Evolutionary conservation across 2,797 vertebrate species (phyloP).

Genomic region (Scolopax rusticola): DNA sequence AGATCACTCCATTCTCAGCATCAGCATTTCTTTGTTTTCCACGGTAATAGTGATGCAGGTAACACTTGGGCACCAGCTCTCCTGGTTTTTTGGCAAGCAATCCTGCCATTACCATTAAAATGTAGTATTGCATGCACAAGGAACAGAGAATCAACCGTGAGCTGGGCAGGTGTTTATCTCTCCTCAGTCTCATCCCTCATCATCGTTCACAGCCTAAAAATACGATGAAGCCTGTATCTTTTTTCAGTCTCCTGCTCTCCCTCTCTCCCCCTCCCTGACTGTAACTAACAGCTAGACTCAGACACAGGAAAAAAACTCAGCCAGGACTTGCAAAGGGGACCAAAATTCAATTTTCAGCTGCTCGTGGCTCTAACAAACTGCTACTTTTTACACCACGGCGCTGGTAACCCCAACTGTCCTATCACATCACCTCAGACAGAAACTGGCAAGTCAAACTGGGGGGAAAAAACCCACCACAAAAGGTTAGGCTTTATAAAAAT

Average conservation of each 20-base stretch:
- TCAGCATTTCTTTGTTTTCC: not conserved
- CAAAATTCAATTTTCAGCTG: not conserved
- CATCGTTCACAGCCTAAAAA: not conserved
- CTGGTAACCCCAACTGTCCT: not conserved
- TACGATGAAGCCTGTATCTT: not conserved
- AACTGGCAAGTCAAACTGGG: not conserved
- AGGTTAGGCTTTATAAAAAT: not conserved
- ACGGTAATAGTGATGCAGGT: not conserved
- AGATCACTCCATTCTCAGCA: not conserved
- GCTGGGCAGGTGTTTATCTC: not conserved
- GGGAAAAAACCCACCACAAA: not conserved
- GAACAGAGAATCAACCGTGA: not conserved
- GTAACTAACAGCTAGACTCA: not conserved
- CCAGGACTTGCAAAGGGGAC: not conserved
- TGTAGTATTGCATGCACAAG: not conserved
- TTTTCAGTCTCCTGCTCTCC: constrained; percentile 2
- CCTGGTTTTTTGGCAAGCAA: not conserved
- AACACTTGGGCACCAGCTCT: not conserved
- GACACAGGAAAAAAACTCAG: not conserved
- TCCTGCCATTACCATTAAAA: not conserved
- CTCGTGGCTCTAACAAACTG: not conserved
- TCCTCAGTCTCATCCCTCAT: not conserved
- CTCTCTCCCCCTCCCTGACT: not conserved
- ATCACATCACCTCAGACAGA: not conserved
- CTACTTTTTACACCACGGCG: not conserved